Evolutionary conservation across 2,888 invertebrate genomes (phyloP).

Genomic region (Orgyia antiqua): DNA sequence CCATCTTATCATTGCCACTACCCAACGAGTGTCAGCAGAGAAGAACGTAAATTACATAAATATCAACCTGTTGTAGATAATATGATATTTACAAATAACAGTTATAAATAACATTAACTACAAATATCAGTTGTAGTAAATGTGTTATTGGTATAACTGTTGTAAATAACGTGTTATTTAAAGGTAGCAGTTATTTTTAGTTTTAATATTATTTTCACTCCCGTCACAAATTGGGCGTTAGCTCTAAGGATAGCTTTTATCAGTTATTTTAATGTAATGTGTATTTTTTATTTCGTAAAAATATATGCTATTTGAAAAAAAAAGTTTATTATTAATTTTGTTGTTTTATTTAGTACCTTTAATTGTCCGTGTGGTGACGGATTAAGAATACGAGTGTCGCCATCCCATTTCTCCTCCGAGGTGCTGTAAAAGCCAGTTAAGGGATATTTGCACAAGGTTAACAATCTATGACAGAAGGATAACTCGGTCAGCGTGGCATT

Average conservation of each 20-base stretch:
- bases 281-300: conserved; percentile 66
- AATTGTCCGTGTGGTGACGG: no score
- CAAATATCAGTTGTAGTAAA: no score
- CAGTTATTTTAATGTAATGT: conserved; percentile 55
- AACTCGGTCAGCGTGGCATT: no score
- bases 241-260: conserved; percentile 49
- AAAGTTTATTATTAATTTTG: conserved; percentile 46
- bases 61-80: not conserved
- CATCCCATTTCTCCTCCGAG: no score
- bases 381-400: no score
- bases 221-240: conserved; percentile 38
- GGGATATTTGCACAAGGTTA: no score
- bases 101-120: no score
- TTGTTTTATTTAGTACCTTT: conserved; percentile 52
- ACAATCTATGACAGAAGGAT: no score
- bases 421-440: no score
- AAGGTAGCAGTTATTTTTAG: conserved; percentile 7
- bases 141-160: no score
- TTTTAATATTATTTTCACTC: conserved; percentile 19
- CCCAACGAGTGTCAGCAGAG: not conserved
- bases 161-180: no score
- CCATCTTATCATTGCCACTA: conserved; percentile 3
- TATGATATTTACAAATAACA: not conserved
- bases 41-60: not conserved
- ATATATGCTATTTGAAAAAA: conserved; percentile 67